phyloP scores from a whole-genome alignment of 2,797 vertebrate species.

The Onychomys leucogaster region DNA sequence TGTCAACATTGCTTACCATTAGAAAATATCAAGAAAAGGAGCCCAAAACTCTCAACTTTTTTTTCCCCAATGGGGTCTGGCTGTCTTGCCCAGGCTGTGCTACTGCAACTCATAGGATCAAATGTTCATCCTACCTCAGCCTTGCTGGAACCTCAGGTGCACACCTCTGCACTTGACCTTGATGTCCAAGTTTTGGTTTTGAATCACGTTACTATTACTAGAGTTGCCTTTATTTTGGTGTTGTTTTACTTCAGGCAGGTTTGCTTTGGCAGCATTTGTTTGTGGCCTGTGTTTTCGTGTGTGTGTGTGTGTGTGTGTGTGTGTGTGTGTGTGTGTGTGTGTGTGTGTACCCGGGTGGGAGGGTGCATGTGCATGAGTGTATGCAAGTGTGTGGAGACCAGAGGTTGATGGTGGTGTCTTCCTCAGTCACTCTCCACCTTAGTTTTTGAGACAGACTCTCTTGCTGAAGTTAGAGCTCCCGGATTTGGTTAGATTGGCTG shows the following conservation, averaged over 20 bases:
- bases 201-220: not conserved
- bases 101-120: not conserved
- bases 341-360: not conserved
- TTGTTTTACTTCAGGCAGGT: slow-evolving; percentile 20
- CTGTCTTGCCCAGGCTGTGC: not conserved
- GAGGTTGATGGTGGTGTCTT: not conserved
- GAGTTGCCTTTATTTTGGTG: slow-evolving; percentile 31
- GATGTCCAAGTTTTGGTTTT: not conserved
- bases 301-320: no score
- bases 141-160: not conserved
- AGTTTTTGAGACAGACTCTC: not conserved
- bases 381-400: no score
- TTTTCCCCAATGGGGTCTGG: not conserved
- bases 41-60: not conserved
- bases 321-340: not conserved
- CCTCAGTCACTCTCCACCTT: not conserved
- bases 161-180: not conserved
- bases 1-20: not conserved
- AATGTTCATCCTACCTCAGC: not conserved
- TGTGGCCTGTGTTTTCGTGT: no score
- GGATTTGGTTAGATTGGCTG: not conserved
- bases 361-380: not conserved
- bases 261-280: not conserved
- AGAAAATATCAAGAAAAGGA: not conserved
- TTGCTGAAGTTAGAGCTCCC: not conserved